Evolutionary conservation across 2,113 vertebrate species (phyloP).

Genomic region (Pangasianodon hypophthalmus): DNA sequence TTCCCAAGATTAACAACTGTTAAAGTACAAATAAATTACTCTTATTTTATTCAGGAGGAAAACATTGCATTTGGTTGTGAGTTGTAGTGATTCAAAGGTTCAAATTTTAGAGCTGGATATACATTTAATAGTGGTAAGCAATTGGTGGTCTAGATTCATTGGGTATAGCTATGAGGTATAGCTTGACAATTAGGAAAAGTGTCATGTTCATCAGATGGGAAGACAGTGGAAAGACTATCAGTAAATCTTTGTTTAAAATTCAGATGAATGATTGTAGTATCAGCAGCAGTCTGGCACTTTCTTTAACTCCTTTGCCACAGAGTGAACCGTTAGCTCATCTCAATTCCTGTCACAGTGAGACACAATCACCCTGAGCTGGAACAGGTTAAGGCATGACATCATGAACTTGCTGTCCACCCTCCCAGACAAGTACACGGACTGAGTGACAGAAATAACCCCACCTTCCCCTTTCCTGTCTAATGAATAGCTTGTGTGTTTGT

Average conservation of each 20-base stretch:
- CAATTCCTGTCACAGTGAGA: slow-evolving; percentile 13
- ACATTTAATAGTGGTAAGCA: not conserved
- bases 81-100: not conserved
- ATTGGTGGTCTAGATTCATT: not conserved
- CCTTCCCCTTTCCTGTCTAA: slow-evolving; percentile 51
- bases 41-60: not conserved
- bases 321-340: slow-evolving; percentile 26
- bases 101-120: too few species aligned
- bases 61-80: not conserved
- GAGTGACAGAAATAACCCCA: slow-evolving; percentile 42
- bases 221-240: not conserved
- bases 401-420: slow-evolving; percentile 45
- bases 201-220: not conserved
- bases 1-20: not conserved
- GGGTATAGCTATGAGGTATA: too few species aligned
- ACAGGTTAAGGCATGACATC: slow-evolving; percentile 40
- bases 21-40: not conserved
- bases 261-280: slow-evolving; percentile 7
- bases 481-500: slow-evolving; percentile 58
- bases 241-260: slow-evolving; percentile 20
- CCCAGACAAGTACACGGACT: slow-evolving; percentile 26
- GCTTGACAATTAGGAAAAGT: not conserved
- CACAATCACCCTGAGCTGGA: slow-evolving; percentile 46
- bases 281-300: not conserved
- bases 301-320: not conserved